Conservation (phyloP, 2,797 vertebrate species). For the Characodon lateralis region DNA sequence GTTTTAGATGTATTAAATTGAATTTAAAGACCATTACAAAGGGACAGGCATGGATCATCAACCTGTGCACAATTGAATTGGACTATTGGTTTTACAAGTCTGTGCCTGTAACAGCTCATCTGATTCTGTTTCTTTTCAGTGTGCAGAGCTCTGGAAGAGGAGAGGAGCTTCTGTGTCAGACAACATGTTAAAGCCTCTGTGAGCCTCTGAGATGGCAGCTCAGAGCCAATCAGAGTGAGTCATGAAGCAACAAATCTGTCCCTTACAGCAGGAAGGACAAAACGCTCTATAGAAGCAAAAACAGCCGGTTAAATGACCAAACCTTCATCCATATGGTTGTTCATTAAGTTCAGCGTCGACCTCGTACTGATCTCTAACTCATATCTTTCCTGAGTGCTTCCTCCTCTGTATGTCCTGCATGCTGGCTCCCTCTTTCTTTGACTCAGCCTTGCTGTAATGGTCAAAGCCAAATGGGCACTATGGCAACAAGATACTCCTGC, state of each 20-base stretch:
- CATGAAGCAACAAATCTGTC: constrained; percentile 61
- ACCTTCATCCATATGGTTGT: constrained; percentile 28
- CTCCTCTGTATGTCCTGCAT: constrained; percentile 36
- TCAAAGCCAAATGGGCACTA: constrained; percentile 69
- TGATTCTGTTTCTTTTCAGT: background rate
- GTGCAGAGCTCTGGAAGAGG: constrained; percentile 11
- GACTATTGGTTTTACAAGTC: constrained; percentile 42
- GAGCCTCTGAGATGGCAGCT: constrained; percentile 66
- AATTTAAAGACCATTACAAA: constrained; percentile 64
- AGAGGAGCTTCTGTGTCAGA: constrained; percentile 21
- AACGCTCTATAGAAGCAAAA: constrained; percentile 23
- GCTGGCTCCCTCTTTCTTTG: constrained; percentile 15
- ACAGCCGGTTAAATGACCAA: constrained; percentile 40
- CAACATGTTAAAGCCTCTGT: constrained; percentile 37
- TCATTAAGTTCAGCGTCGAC: constrained; percentile 57
- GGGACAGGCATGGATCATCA: constrained; percentile 65
- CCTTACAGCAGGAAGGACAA: constrained; percentile 25
- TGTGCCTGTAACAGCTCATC: constrained; percentile 18
- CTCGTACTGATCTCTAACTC: constrained; percentile 24
- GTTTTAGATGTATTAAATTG: constrained; percentile 56
- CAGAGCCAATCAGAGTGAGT: constrained; percentile 64
- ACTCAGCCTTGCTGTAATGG: constrained; percentile 42
- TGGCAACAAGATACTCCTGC: constrained; percentile 68
- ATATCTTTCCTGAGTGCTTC: constrained; percentile 22
- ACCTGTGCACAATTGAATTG: constrained; percentile 50